phyloP scores from a whole-genome alignment of 2,797 vertebrate species.

The Atherinosoma microstoma region DNA sequence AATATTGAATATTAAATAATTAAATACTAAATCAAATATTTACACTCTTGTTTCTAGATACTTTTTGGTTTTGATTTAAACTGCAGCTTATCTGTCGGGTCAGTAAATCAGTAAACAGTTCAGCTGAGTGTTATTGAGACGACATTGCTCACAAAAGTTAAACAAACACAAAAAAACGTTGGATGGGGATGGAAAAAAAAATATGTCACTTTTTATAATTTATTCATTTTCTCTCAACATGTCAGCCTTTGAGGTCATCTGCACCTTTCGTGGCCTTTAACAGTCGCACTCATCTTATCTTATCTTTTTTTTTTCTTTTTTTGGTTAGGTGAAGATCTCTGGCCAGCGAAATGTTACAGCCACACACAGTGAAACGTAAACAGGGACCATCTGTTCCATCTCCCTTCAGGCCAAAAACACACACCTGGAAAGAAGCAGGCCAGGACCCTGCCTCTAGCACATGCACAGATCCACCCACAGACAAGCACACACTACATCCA shows the following conservation, averaged over 20 bases:
- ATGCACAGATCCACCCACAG: constrained; percentile 1
- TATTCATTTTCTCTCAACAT: background rate
- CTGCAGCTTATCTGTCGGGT: background rate
- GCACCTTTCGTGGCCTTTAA: constrained; percentile 7
- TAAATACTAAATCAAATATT: constrained; percentile 19
- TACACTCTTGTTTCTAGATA: background rate
- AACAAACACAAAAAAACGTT: background rate
- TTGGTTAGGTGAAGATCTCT: constrained; percentile 39
- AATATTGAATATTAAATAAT: background rate
- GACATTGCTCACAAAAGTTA: constrained; percentile 1
- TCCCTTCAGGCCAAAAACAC: constrained; percentile 64
- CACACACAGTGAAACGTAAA: constrained; percentile 44
- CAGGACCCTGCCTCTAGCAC: constrained; percentile 52
- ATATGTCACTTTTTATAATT: background rate
- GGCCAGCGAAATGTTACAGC: constrained; percentile 27
- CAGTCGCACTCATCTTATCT: constrained; percentile 1
- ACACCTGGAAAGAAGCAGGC: constrained; percentile 74
- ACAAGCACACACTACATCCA: background rate
- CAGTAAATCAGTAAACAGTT: background rate
- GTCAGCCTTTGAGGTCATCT: constrained; percentile 10
- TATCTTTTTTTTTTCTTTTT: constrained; percentile 19
- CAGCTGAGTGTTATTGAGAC: background rate
- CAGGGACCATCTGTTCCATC: constrained; percentile 68
- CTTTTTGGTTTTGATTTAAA: constrained; percentile 1
- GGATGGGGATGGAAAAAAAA: background rate